Conservation (phyloP, 2,797 vertebrate species). For the Emydoidea blandingii region DNA sequence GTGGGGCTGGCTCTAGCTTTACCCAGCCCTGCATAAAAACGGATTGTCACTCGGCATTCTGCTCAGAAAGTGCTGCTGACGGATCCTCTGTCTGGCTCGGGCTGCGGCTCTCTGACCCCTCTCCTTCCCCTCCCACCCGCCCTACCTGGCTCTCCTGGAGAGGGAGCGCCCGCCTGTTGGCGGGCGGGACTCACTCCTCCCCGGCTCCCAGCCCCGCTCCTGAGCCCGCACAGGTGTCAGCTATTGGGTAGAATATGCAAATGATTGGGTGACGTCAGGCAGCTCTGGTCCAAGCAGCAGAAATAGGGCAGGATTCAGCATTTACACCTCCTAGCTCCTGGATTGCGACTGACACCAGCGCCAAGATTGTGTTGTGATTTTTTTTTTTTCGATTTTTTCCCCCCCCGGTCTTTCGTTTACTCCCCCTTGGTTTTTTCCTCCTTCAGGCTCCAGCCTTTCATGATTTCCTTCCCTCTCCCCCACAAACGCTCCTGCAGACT, state of each 20-base stretch:
- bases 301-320: conserved; percentile 91
- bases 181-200: conserved; percentile 47
- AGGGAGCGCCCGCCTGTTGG: background rate
- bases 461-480: background rate
- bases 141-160: background rate
- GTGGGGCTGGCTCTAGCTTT: background rate
- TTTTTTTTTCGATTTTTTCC: too few relatives aligned
- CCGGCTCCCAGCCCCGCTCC: background rate
- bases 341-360: conserved; percentile 59
- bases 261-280: conserved; percentile 90
- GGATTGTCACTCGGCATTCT: background rate
- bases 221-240: conserved; percentile 82
- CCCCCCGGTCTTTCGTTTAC: background rate
- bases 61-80: background rate
- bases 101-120: background rate
- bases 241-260: conserved; percentile 84
- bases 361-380: background rate
- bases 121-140: too few relatives aligned
- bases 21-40: background rate
- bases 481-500: background rate
- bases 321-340: conserved; percentile 71
- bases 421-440: background rate
- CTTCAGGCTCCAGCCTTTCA: background rate
- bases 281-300: conserved; percentile 85
- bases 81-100: background rate